Percentiles rank a stretch among this genome's conserved stretches.
Conservation (phyloP, 23 tunicate genomes). For the Aplidium turbinatum region DNA sequence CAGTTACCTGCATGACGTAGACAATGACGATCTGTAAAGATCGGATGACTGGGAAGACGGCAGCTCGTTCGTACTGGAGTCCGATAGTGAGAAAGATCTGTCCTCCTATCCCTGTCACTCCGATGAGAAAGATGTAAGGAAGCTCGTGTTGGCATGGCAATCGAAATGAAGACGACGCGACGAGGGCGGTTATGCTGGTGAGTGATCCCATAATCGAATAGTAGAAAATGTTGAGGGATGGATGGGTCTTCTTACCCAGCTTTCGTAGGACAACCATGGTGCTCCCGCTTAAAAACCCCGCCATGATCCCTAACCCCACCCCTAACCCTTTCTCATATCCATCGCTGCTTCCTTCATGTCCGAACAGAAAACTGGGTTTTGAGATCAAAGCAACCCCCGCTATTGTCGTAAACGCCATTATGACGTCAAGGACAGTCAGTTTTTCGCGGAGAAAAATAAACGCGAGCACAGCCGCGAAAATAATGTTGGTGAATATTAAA, state of each 20-base stretch:
- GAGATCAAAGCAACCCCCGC: conserved; percentile 27
- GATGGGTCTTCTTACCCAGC: conserved; percentile 8
- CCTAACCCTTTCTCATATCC: background rate
- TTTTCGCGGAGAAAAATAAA: conserved; percentile 13
- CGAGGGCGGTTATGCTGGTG: conserved; percentile 21
- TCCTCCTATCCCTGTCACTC: conserved; percentile 47
- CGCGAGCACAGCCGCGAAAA: conserved; percentile 20
- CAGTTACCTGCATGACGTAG: conserved; percentile 71
- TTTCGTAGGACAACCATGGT: conserved; percentile 11
- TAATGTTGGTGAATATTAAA: background rate
- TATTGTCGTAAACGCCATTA: conserved; percentile 11
- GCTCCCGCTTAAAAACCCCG: conserved; percentile 10
- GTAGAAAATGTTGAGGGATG: conserved; percentile 56
- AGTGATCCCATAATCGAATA: conserved; percentile 50
- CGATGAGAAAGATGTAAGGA: conserved; percentile 42
- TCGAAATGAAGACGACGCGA: conserved; percentile 16
- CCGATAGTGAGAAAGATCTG: conserved; percentile 58
- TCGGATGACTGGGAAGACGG: conserved; percentile 45
- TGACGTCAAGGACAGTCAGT: conserved; percentile 15
- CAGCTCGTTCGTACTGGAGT: conserved; percentile 65
- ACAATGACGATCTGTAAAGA: conserved; percentile 67
- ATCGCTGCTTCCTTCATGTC: background rate
- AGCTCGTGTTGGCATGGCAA: conserved; percentile 59
- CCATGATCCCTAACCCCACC: background rate
- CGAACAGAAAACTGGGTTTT: conserved; percentile 23